Evolutionary conservation across 2,113 vertebrate species (phyloP).

Genomic region (Pogona vitticeps): DNA sequence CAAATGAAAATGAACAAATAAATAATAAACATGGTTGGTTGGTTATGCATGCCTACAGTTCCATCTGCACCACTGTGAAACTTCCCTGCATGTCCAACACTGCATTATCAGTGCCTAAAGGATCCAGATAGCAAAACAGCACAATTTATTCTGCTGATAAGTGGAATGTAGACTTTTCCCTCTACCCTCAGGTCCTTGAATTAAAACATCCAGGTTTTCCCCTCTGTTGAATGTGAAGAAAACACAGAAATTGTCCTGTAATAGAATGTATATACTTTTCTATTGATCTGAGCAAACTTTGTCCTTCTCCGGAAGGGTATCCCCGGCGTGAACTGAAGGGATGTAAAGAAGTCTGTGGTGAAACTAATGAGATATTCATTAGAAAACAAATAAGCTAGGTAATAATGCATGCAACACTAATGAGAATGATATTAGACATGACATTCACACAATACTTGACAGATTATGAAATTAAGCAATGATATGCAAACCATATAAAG

Average conservation of each 20-base stretch:
- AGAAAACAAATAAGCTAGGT: constrained; percentile 28
- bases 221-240: background rate
- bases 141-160: background rate
- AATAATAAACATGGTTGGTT: no score
- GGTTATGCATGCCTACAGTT: no score
- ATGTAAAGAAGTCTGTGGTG: background rate
- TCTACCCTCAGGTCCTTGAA: no score
- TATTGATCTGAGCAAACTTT: background rate
- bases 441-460: constrained; percentile 11
- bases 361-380: constrained; percentile 30
- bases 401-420: constrained; percentile 27
- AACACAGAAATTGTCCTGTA: background rate
- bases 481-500: background rate
- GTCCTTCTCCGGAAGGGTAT: background rate
- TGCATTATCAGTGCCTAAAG: background rate
- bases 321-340: background rate
- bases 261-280: no score
- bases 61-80: no score
- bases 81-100: background rate
- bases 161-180: background rate
- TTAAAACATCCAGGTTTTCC: background rate
- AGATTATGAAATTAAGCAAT: constrained; percentile 21
- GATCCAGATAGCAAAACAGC: background rate
- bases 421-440: constrained; percentile 20
- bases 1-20: no score